Evolutionary conservation across 2,888 invertebrate genomes (phyloP).

Genomic region (Drosophila barbarae): DNA sequence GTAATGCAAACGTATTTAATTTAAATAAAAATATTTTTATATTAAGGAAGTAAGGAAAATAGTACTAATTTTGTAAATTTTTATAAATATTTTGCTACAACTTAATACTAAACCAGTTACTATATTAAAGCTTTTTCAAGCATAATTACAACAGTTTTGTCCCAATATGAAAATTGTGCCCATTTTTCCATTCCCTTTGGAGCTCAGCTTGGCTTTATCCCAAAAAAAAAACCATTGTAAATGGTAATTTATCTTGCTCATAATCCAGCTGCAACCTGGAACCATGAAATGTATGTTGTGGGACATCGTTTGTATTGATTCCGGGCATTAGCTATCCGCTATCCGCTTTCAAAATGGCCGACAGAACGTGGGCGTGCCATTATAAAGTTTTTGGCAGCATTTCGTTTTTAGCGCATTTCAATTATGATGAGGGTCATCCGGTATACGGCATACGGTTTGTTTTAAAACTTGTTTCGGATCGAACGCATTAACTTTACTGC

Average conservation of each 20-base stretch:
- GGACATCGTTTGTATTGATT: constrained; percentile 31
- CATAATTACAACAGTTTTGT: no score
- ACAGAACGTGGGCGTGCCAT: constrained; percentile 15
- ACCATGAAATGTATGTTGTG: constrained; percentile 14
- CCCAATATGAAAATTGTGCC: background rate
- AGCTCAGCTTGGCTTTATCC: background rate
- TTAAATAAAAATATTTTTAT: no score
- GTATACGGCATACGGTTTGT: constrained; percentile 10
- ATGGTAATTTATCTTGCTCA: constrained; percentile 29
- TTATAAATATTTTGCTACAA: background rate
- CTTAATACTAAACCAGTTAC: no score
- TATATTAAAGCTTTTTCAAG: background rate
- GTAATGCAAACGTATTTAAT: no score
- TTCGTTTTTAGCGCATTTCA: constrained; percentile 59
- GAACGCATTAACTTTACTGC: constrained; percentile 58
- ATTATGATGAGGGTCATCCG: constrained; percentile 64
- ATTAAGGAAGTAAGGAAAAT: background rate
- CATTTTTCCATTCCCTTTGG: background rate
- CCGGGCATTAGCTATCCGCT: constrained; percentile 25
- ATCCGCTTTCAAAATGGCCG: constrained; percentile 27
- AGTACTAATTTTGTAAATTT: background rate
- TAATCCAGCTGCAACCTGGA: constrained; percentile 26
- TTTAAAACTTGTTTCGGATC: constrained; percentile 35
- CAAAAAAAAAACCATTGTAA: constrained; percentile 1
- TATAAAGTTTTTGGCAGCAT: constrained; percentile 36